phyloP scores from a whole-genome alignment of 1,140 invertebrate species.

The Zaprionus taronus region DNA sequence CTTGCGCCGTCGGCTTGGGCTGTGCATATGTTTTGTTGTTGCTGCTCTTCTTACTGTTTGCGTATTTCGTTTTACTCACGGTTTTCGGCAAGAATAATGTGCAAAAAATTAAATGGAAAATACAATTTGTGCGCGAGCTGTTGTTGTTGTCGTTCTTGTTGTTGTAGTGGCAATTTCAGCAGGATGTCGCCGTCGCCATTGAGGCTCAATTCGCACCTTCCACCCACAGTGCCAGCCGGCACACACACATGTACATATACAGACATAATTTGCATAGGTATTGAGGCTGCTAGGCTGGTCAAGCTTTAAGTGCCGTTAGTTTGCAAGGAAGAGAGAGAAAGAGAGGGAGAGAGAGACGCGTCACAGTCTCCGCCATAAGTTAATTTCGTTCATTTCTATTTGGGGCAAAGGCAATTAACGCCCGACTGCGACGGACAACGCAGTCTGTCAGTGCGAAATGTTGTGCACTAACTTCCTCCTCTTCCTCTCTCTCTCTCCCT shows the following conservation, averaged over 20 bases:
- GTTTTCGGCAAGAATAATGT: constrained; percentile 73
- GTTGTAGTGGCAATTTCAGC: constrained; percentile 49
- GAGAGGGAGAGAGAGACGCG: too few relatives aligned
- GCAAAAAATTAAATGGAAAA: constrained; percentile 78
- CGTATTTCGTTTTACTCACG: constrained; percentile 71
- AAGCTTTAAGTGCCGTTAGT: constrained; percentile 1
- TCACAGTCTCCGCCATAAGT: constrained; percentile 6
- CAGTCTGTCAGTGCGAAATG: constrained; percentile 35
- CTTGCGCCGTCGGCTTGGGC: constrained; percentile 43
- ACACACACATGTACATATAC: constrained; percentile 14
- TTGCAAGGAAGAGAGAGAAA: not conserved
- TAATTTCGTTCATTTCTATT: constrained; percentile 34
- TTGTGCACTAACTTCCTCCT: constrained; percentile 6
- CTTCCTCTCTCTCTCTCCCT: not conserved
- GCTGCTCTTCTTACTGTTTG: constrained; percentile 56
- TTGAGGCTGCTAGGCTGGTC: not conserved
- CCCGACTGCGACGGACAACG: constrained; percentile 8
- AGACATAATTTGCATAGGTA: constrained; percentile 8
- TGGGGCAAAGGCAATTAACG: constrained; percentile 47
- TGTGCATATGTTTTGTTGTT: constrained; percentile 68
- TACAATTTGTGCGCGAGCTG: constrained; percentile 47
- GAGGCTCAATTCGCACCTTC: constrained; percentile 22
- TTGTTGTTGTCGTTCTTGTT: constrained; percentile 22
- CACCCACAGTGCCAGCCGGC: constrained; percentile 22
- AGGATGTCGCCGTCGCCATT: constrained; percentile 64